Evolutionary conservation across 1,140 invertebrate genomes (phyloP).

Genomic region (Mamestra configurata): DNA sequence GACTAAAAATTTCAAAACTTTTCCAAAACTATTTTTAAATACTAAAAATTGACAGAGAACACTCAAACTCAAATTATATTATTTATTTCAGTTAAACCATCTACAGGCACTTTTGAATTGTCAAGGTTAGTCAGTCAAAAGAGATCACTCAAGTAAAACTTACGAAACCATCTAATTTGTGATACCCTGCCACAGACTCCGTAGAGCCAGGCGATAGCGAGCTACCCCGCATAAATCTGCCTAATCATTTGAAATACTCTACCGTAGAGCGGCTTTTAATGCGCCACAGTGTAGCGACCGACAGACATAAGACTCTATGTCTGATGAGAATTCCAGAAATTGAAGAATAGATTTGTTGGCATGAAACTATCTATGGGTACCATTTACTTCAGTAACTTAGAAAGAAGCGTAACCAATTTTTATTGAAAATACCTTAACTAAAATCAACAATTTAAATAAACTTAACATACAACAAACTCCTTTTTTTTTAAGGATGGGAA

Average conservation of each 20-base stretch:
- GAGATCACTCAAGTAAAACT: not conserved
- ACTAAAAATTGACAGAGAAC: no score
- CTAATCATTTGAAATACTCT: slow-evolving; percentile 74
- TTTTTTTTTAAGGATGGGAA: no score
- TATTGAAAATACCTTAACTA: no score
- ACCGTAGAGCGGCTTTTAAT: slow-evolving; percentile 58
- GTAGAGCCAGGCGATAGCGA: slow-evolving; percentile 28
- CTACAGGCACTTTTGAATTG: no score
- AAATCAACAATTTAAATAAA: no score
- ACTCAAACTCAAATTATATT: no score
- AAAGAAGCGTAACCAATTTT: no score
- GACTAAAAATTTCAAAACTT: no score
- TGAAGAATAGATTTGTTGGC: slow-evolving; percentile 3
- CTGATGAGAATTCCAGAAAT: slow-evolving; percentile 28
- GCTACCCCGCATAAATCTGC: slow-evolving; percentile 67
- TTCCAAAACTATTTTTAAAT: no score
- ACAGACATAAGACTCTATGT: slow-evolving; percentile 51
- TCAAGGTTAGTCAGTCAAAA: not conserved
- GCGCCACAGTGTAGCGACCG: slow-evolving; percentile 52
- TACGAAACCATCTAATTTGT: not conserved
- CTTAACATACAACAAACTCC: no score
- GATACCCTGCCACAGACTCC: not conserved
- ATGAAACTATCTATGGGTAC: not conserved
- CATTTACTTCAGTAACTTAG: no score
- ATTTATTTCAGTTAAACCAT: no score